Conservation (phyloP, 1,140 invertebrate genomes). For the Globodera rostochiensis region DNA sequence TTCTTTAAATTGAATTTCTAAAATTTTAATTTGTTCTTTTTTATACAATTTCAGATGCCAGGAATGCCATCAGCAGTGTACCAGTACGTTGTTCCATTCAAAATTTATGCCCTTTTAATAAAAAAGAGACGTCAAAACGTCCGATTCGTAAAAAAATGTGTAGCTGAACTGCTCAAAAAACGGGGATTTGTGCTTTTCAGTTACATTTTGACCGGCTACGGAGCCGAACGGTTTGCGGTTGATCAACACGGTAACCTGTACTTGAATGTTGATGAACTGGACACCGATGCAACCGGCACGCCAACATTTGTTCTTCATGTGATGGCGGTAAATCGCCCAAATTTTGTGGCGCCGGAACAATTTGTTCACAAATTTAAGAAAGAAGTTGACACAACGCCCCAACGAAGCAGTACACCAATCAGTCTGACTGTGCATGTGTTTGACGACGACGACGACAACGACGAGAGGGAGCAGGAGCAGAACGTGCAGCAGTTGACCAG, state of each 20-base stretch:
- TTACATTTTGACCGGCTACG: constrained; percentile 56
- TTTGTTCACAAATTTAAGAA: not conserved
- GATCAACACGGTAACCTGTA: constrained; percentile 63
- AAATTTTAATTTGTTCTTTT: not conserved
- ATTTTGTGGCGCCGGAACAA: not conserved
- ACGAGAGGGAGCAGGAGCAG: constrained; percentile 3
- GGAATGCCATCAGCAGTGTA: constrained; percentile 65
- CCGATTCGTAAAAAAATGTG: too few species aligned
- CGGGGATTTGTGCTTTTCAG: not conserved
- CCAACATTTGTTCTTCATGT: constrained; percentile 62
- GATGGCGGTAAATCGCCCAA: constrained; percentile 7
- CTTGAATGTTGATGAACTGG: constrained; percentile 37
- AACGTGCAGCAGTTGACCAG: not conserved
- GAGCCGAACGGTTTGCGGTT: constrained; percentile 63
- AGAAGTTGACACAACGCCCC: constrained; percentile 61
- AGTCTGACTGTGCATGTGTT: constrained; percentile 60
- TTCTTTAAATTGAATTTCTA: not conserved
- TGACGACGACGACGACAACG: constrained; percentile 33
- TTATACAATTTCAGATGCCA: constrained; percentile 53
- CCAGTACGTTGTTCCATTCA: constrained; percentile 39
- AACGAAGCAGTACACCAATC: constrained; percentile 55
- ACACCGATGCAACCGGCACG: constrained; percentile 50
- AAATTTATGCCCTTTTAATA: not conserved
- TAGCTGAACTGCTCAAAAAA: too few species aligned
- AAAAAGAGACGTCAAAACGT: too few species aligned